A percentile compares a stretch with the other conserved stretches of the same genome.
Evolutionary conservation across 2,797 vertebrate species (phyloP).

Genomic region (Pseudochirops corinnae): DNA sequence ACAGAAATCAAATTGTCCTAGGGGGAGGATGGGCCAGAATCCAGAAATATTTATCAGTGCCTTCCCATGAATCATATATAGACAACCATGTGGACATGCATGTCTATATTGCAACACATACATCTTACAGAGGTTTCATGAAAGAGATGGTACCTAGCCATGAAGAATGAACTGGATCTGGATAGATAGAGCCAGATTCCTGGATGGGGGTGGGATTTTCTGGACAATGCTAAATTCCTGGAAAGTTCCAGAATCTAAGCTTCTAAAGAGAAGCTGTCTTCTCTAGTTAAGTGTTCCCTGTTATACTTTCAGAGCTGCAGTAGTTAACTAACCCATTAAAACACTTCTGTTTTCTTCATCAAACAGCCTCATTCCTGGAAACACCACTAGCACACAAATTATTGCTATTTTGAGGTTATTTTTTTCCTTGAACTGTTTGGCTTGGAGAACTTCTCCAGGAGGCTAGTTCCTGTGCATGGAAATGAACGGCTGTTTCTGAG

Average conservation of each 20-base stretch:
- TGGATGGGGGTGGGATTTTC: not conserved
- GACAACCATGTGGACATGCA: not conserved
- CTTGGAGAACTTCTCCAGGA: slow-evolving; percentile 69
- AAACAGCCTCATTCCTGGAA: slow-evolving; percentile 76
- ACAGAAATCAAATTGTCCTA: not conserved
- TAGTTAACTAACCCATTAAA: slow-evolving; percentile 46
- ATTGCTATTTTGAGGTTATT: slow-evolving; percentile 64
- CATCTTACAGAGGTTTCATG: not conserved
- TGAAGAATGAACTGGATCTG: not conserved
- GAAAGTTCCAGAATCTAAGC: not conserved
- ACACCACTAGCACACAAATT: slow-evolving; percentile 36
- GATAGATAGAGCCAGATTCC: not conserved
- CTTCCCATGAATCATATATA: not conserved
- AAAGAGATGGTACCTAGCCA: not conserved
- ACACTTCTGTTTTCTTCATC: slow-evolving; percentile 67
- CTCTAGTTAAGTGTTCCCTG: not conserved
- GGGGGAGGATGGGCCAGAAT: not conserved
- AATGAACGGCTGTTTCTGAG: slow-evolving; percentile 74
- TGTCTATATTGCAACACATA: not conserved
- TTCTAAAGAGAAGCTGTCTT: not conserved
- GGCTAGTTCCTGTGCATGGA: slow-evolving; percentile 57
- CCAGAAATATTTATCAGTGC: not conserved
- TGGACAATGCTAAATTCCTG: not conserved
- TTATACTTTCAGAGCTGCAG: not conserved
- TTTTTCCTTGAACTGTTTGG: slow-evolving; percentile 62